A percentile compares a stretch with the other conserved stretches of the same genome.
Conservation (phyloP, 1,140 invertebrate genomes). For the Drosophila azteca region DNA sequence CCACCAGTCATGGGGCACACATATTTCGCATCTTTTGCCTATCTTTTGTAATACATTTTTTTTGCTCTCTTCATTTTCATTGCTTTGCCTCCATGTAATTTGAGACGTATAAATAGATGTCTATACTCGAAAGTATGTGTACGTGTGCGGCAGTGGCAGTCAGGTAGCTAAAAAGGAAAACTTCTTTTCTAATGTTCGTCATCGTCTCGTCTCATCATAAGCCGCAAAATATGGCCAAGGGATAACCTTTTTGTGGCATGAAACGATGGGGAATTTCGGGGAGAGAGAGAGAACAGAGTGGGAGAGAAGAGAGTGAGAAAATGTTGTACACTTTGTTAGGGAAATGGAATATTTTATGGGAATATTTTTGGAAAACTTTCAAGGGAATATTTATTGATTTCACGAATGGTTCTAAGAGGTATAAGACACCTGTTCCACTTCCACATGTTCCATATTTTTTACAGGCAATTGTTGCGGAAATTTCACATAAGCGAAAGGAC, state of each 20-base stretch:
- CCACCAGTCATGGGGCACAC: conserved; percentile 41
- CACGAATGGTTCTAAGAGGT: too few relatives aligned
- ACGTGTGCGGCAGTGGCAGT: conserved; percentile 20
- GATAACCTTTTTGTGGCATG: conserved; percentile 48
- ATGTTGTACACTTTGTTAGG: too few relatives aligned
- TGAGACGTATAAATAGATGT: conserved; percentile 32
- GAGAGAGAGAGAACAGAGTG: too few relatives aligned
- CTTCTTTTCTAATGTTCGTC: conserved; percentile 62
- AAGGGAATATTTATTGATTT: too few relatives aligned
- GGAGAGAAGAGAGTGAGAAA: too few relatives aligned
- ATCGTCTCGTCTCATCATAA: conserved; percentile 53
- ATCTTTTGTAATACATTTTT: conserved; percentile 75
- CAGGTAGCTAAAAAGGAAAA: conserved; percentile 51
- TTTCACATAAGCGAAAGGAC: too few relatives aligned
- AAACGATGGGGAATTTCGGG: background rate
- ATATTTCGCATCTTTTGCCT: conserved; percentile 79
- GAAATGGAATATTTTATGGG: too few relatives aligned
- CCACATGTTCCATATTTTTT: too few relatives aligned
- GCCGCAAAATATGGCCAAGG: conserved; percentile 44
- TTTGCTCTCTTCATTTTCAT: conserved; percentile 23
- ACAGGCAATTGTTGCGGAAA: too few relatives aligned
- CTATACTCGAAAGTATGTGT: background rate
- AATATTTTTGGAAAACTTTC: too few relatives aligned
- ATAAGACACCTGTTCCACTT: too few relatives aligned
- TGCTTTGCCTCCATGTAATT: conserved; percentile 54